phyloP scores from a whole-genome alignment of 1,140 invertebrate species.

The Euura lappo region DNA sequence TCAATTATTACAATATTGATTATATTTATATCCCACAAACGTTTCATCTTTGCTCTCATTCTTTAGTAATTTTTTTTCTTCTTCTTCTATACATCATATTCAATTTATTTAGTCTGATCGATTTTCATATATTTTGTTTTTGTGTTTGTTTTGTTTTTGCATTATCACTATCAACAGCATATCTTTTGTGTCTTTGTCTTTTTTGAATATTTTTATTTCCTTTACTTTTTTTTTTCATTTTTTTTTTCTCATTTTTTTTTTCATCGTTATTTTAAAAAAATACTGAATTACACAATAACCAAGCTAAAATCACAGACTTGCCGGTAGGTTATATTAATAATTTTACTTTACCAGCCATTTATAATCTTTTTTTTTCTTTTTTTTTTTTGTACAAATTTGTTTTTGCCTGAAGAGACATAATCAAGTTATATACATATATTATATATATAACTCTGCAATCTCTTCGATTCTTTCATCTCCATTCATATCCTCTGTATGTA shows the following conservation, averaged over 20 bases:
- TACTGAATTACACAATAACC: slow-evolving; percentile 56
- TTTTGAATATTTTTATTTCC: too few species aligned
- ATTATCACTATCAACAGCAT: too few species aligned
- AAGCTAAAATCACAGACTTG: slow-evolving; percentile 62
- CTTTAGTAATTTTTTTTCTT: too few species aligned
- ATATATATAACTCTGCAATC: slow-evolving; percentile 9
- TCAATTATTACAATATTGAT: too few species aligned
- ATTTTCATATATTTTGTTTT: too few species aligned
- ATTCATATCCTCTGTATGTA: slow-evolving; percentile 33
- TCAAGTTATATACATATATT: slow-evolving; percentile 27
- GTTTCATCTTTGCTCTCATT: too few species aligned
- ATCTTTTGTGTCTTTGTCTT: too few species aligned
- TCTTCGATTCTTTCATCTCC: slow-evolving; percentile 12
- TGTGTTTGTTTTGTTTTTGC: too few species aligned
- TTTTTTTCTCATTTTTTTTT: slow-evolving; percentile 37
- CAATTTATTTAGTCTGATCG: too few species aligned
- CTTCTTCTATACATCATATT: too few species aligned
- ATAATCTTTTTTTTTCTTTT: slow-evolving; percentile 38
- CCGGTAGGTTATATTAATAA: slow-evolving; percentile 32
- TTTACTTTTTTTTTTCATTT: slow-evolving; percentile 9
- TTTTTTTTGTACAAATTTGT: slow-evolving; percentile 56
- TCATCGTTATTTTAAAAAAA: slow-evolving; percentile 58
- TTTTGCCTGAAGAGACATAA: slow-evolving; percentile 54
- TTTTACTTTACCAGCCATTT: slow-evolving; percentile 29
- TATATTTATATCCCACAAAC: too few species aligned